Conservation (phyloP, 2,113 vertebrate genomes). For the Nanorana parkeri region DNA sequence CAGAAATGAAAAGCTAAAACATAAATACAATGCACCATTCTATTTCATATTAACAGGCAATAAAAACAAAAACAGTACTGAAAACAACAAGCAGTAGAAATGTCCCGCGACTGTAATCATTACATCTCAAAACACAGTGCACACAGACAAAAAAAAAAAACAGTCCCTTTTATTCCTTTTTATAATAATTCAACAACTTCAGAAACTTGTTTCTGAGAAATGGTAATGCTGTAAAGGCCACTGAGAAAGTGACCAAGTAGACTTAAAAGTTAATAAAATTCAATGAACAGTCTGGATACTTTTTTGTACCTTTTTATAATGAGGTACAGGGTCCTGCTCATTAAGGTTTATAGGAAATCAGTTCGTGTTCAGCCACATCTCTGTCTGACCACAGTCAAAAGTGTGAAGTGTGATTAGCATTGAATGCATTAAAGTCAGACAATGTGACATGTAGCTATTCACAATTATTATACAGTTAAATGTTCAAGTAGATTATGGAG, state of each 20-base stretch:
- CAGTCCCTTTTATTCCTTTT: not conserved
- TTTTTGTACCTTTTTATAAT: constrained; percentile 18
- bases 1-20: too few species aligned
- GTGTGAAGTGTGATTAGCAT: constrained; percentile 37
- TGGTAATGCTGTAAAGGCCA: constrained; percentile 33
- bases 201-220: constrained; percentile 18
- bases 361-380: constrained; percentile 28
- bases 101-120: too few species aligned
- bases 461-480: not conserved
- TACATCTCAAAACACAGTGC: too few species aligned
- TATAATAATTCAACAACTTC: constrained; percentile 5
- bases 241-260: constrained; percentile 4
- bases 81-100: too few species aligned
- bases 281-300: constrained; percentile 29
- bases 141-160: not conserved
- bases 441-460: not conserved
- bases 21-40: too few species aligned
- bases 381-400: constrained; percentile 12
- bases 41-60: too few species aligned
- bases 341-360: constrained; percentile 41
- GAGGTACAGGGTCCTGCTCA: constrained; percentile 46
- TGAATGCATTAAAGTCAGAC: constrained; percentile 6
- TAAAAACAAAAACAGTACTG: too few species aligned
- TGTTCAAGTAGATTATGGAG: not conserved
- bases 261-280: constrained; percentile 41